Evolutionary conservation across 2,113 vertebrate species (phyloP), one percentile per base, ranked within the genome.

Genomic region (Calyptomena viridis): DNA sequence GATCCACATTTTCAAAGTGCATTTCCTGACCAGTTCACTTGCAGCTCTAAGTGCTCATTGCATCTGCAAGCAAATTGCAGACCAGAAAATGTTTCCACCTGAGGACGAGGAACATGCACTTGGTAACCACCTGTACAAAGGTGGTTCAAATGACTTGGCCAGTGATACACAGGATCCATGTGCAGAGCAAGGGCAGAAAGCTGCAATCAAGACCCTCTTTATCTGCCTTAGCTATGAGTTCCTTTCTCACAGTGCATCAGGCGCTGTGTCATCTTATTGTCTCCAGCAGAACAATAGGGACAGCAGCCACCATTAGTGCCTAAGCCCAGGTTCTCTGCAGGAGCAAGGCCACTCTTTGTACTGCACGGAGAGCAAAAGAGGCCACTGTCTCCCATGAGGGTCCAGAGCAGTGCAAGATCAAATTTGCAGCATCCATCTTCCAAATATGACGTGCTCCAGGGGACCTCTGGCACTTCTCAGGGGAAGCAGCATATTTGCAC

Each of bases 341-440:
- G 33, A 60, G 18, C 66, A 79, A 66, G 66, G 35, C 27, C 19
- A 53, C n/a, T 22, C 24, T 40, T 64, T 66, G 46, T 40, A 23
- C 49, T 8, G 6, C 15, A 39, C 0, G 1, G 14, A 1, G 1
- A 42, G 31, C 0, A 0, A 25, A 64, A 63, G 58, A 80, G 40
- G 27, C 23, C 33, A 39, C 11, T 8, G 2, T 52, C 22, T 56
- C 16, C 76, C 2, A 1, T 9, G 4, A 84, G 35, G 22, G 23
- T 46, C 17, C 11, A 8, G 6, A 28, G 50, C 12, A 59, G 20
- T 19, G 24, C 1, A 1, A 47, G 9, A 62, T 55, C 30, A 20
- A 20, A 13, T 55, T 28, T 75, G 21, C 35, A 74, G 59, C 73
- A 53, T 24, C 7, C 16, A 42, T 1, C 2, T 84, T 89, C 46